These are phyloP conservation scores for Sialis fuliginosa DNA, from an alignment of 2,888 invertebrate species.

Conservation along the genomic window DNA sequence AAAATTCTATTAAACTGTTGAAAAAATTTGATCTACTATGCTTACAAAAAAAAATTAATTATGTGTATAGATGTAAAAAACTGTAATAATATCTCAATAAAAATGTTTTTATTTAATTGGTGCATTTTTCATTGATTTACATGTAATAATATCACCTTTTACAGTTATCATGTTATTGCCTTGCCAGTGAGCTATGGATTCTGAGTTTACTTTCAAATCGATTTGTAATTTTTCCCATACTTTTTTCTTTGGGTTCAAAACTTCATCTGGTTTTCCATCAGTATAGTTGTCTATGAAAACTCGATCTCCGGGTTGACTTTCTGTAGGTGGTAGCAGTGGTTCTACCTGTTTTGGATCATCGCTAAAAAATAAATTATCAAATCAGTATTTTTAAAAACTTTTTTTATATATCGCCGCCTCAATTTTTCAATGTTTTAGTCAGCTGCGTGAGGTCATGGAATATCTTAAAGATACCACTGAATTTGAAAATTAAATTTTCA, in stretches of 20 bases:
- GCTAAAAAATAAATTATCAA: conserved; percentile 17
- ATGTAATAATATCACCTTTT: conserved; percentile 54
- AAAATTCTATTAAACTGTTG: too few relatives aligned
- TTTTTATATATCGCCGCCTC: neutral
- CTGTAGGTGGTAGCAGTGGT: conserved; percentile 61
- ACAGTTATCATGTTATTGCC: conserved; percentile 57
- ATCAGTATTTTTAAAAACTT: neutral
- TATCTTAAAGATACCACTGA: too few relatives aligned
- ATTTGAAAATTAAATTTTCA: too few relatives aligned
- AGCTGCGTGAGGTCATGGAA: too few relatives aligned
- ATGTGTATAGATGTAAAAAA: too few relatives aligned
- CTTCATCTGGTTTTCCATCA: conserved; percentile 58
- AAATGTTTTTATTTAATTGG: conserved; percentile 52
- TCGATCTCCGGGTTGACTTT: conserved; percentile 63
- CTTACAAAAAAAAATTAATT: too few relatives aligned
- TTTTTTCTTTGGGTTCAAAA: conserved; percentile 90
- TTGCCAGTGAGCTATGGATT: conserved; percentile 70
- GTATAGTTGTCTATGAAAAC: conserved; percentile 72
- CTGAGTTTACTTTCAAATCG: conserved; percentile 53
- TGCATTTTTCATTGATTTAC: conserved; percentile 59
- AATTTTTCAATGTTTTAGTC: neutral
- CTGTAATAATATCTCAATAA: neutral
- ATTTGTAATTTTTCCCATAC: conserved; percentile 83
- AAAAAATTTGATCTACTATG: too few relatives aligned
- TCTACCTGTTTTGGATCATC: conserved; percentile 71